These are phyloP conservation scores for Nerophis ophidion DNA, from an alignment of 2,113 vertebrate species.

Conservation along the genomic window DNA sequence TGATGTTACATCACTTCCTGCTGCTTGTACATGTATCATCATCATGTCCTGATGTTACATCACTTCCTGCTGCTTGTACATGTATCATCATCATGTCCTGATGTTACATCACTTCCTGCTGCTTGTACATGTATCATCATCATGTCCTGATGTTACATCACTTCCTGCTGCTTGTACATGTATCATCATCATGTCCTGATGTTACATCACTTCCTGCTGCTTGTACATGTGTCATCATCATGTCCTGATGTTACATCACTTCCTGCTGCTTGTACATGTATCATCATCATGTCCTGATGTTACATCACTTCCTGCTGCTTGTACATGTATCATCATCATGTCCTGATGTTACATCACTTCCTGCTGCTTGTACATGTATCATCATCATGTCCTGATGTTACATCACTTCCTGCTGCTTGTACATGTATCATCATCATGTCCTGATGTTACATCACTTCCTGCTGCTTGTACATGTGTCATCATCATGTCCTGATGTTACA, in stretches of 20 bases:
- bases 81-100: too few species aligned
- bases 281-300: too few species aligned
- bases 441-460: neutral
- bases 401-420: neutral
- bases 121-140: constrained; percentile 1
- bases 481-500: too few species aligned
- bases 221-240: too few species aligned
- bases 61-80: neutral
- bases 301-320: neutral
- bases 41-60: too few species aligned
- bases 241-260: too few species aligned
- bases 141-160: too few species aligned
- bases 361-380: neutral
- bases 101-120: neutral
- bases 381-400: too few species aligned
- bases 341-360: too few species aligned
- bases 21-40: neutral
- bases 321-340: too few species aligned
- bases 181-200: too few species aligned
- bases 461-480: neutral
- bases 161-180: neutral
- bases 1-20: neutral
- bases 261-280: neutral
- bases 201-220: neutral
- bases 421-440: too few species aligned